Evolutionary conservation across 2,113 vertebrate species (phyloP).

Genomic region (Poecilia latipinna): DNA sequence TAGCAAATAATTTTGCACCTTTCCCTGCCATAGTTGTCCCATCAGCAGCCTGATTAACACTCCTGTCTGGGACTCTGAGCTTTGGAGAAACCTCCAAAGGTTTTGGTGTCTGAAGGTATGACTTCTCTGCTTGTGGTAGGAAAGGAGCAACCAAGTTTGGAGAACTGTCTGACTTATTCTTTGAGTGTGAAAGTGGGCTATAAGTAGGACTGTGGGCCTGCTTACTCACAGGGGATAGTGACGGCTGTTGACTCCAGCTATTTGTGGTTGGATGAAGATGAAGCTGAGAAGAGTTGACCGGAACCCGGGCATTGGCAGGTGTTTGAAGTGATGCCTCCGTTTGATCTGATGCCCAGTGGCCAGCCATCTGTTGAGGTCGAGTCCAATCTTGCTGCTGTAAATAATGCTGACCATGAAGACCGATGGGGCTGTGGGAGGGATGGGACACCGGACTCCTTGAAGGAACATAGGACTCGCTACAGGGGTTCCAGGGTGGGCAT

Average conservation of each 20-base stretch:
- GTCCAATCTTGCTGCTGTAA: conserved; percentile 66
- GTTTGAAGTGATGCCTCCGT: conserved; percentile 59
- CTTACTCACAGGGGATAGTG: conserved; percentile 74
- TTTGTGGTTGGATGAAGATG: conserved; percentile 62
- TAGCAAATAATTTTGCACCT: conserved; percentile 92
- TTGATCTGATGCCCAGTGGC: conserved; percentile 60
- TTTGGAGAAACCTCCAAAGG: conserved; percentile 66
- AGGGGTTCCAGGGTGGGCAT: conserved; percentile 83
- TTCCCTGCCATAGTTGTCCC: conserved; percentile 86
- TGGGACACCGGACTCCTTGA: conserved; percentile 76
- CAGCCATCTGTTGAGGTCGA: conserved; percentile 61
- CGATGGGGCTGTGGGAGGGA: conserved; percentile 44
- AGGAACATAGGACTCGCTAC: conserved; percentile 76
- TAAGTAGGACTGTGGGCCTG: conserved; percentile 52
- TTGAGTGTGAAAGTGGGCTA: conserved; percentile 64
- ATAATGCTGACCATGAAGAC: conserved; percentile 73
- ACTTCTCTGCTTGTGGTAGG: conserved; percentile 77
- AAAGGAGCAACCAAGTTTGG: conserved; percentile 77
- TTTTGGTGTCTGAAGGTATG: conserved; percentile 75
- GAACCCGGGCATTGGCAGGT: conserved; percentile 49
- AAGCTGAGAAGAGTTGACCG: conserved; percentile 62
- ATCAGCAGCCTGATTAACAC: conserved; percentile 73
- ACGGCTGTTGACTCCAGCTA: conserved; percentile 67
- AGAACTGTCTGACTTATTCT: conserved; percentile 75
- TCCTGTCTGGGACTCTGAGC: conserved; percentile 54